Base-by-base conservation (phyloP, 1,140 invertebrate genomes). In the Cryptotermes secundus region DNA sequence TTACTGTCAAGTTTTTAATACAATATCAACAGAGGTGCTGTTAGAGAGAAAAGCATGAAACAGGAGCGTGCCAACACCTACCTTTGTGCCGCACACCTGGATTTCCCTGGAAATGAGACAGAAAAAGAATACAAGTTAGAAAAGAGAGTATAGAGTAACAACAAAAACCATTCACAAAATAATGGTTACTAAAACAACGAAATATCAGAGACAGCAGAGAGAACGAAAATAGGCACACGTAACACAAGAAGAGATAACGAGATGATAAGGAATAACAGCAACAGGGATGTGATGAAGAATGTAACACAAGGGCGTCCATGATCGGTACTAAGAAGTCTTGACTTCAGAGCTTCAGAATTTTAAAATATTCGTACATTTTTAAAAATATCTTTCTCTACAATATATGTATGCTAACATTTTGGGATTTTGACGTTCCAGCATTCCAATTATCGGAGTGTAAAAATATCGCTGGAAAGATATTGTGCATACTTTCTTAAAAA, bases 31-130 rank as follows among this genome's bases (percentile, higher is more conserved):
- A 49, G 38, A 49, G 45, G 45, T 49, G 16, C 3, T 38, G 4
- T 38, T 49, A 49, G 22, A 19, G 22, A 49, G 22, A 49, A 72
- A 72, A 72, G 26, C 26, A 31, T 72, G 59, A 31, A 72, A 14
- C 26, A 72, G 59, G n/a, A n/a, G 26, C 7, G 26, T 72, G 26
- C 26, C 14, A 72, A 31, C 59, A 72, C 59, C 59, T 72, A 72
- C 59, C 59, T 72, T 72, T 72, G 59, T 72, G 7, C 59, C 59
- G 59, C 59, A 72, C 59, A 72, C 26, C 59, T 72, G 59, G 59
- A 72, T 72, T 72, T 72, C 59, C 59, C 59, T 72, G 59, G n/a
- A 72, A 72, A 72, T 72, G 59, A 72, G 59, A 72, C 59, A 72
- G 59, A 72, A 72, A 72, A 31, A 72, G 59, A 72, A 72, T n/a